These are phyloP conservation scores for Nothocercus nigrocapillus DNA, from an alignment of 2,113 vertebrate genomes.

Conservation along the genomic window DNA sequence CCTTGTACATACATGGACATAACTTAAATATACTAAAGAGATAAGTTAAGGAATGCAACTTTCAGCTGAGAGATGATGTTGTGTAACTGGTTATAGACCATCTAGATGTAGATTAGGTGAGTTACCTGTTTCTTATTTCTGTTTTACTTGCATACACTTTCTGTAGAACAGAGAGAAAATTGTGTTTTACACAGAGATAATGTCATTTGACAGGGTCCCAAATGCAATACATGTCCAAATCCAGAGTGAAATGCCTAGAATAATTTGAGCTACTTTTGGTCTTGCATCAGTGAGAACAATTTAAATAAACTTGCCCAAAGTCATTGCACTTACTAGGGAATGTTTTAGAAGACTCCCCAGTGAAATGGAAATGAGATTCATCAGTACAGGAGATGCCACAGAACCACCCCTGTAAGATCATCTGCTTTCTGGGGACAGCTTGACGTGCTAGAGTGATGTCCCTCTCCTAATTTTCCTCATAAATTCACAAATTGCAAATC, in stretches of 20 bases:
- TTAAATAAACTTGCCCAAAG: not conserved
- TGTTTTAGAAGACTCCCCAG: not conserved
- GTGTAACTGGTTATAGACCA: not conserved
- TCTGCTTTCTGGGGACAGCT: not conserved
- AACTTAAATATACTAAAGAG: not conserved
- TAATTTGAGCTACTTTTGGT: not conserved
- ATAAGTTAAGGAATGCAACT: not conserved
- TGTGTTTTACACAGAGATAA: not conserved
- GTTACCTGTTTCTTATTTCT: not conserved
- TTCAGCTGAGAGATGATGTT: not conserved
- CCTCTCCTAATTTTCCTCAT: not conserved
- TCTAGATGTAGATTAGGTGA: not conserved
- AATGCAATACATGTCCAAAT: not conserved
- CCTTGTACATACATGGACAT: not conserved
- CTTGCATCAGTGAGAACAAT: not conserved
- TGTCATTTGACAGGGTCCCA: not conserved
- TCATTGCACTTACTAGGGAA: not conserved
- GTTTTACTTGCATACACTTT: not conserved
- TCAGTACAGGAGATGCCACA: not conserved
- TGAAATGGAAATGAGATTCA: slow-evolving; percentile 1
- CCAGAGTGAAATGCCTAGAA: not conserved
- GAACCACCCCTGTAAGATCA: not conserved
- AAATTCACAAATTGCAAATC: not conserved
- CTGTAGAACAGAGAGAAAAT: not conserved
- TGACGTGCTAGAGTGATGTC: not conserved